Evolutionary conservation across 2,113 vertebrate genomes (phyloP).

Genomic region (Prolemur simus): DNA sequence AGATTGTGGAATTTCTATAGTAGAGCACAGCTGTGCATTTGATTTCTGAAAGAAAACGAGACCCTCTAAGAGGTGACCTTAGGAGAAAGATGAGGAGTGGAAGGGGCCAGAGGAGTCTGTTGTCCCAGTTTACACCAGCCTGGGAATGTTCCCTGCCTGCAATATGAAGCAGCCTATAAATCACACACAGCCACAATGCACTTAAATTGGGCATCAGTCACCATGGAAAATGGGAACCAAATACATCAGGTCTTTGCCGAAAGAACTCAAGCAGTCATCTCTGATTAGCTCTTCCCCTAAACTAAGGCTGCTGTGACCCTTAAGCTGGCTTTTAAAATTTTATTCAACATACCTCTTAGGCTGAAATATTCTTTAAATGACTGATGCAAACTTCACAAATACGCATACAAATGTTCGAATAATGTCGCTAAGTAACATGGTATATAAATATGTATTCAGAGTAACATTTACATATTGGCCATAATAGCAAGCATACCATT

Average conservation of each 20-base stretch:
- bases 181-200: not conserved
- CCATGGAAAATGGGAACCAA: not conserved
- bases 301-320: conserved; percentile 54
- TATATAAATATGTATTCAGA: conserved; percentile 79
- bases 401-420: conserved; percentile 74
- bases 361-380: conserved; percentile 66
- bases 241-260: not conserved
- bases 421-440: conserved; percentile 79
- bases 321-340: conserved; percentile 57
- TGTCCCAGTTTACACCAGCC: not conserved
- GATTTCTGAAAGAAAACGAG: conserved; percentile 34
- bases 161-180: not conserved
- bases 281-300: not conserved
- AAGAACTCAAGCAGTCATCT: not conserved
- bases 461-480: conserved; percentile 77
- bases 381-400: conserved; percentile 79
- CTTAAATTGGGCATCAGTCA: not conserved
- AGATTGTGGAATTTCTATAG: not conserved
- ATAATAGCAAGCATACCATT: conserved; percentile 75
- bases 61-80: not conserved
- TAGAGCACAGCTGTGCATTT: conserved; percentile 35
- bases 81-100: not conserved
- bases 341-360: conserved; percentile 74
- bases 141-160: not conserved
- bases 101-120: not conserved